These are phyloP conservation scores for Struthio camelus DNA, from an alignment of 2,113 vertebrate genomes.

Conservation along the genomic window DNA sequence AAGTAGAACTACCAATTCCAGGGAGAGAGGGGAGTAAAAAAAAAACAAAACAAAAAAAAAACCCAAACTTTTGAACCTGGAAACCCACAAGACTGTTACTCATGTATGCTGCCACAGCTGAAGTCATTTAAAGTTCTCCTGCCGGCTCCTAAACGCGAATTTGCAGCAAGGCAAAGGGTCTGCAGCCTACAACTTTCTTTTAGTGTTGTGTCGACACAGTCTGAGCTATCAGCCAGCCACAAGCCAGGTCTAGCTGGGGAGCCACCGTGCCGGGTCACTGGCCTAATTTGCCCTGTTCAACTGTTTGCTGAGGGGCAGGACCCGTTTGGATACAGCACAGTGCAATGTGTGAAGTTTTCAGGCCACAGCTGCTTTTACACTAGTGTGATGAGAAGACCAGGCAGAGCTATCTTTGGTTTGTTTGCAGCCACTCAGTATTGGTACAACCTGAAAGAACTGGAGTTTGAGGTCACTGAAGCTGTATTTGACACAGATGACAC, in stretches of 20 bases:
- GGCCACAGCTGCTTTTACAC: not conserved
- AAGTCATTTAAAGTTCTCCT: not conserved
- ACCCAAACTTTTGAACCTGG: not conserved
- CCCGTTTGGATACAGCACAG: not conserved
- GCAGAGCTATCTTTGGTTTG: not conserved
- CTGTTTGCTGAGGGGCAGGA: not conserved
- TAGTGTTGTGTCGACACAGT: not conserved
- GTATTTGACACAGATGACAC: not conserved
- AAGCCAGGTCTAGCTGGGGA: not conserved
- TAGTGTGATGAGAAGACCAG: not conserved
- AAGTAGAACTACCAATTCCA: not conserved
- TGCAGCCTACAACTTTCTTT: not conserved
- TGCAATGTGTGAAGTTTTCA: not conserved
- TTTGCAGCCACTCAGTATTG: not conserved
- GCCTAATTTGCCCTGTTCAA: not conserved
- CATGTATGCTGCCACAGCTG: not conserved
- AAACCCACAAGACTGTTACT: not conserved
- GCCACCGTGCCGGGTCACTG: not conserved
- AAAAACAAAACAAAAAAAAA: not conserved
- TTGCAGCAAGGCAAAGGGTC: not conserved
- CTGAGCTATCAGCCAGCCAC: not conserved
- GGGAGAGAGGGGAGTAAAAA: not conserved
- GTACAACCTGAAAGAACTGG: too few relatives aligned
- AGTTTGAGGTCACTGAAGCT: not conserved
- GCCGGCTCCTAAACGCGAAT: not conserved